Evolutionary conservation across 1,140 invertebrate species (phyloP), one percentile per base, ranked within the genome.

Genomic region (Lepidotrigona ventralis): DNA sequence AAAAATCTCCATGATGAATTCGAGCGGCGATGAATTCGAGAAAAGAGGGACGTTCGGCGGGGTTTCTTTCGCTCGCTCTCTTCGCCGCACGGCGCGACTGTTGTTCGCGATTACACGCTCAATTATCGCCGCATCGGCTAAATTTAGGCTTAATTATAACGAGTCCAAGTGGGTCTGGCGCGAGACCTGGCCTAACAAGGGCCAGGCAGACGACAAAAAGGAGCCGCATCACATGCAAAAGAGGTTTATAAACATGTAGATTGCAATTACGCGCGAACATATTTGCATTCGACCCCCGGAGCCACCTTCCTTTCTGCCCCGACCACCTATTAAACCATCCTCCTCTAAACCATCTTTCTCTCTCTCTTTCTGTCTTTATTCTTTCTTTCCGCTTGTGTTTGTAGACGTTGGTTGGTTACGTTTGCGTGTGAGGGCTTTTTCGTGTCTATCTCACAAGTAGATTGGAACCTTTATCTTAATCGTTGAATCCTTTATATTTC

Each of bases 161-260:
- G 39, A 54, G 82, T 17, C 33, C 46, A 63, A 72, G 76, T 64
- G 71, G 72, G 19, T 46, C 68, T 79, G 79, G 23, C 29, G 46
- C 15, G 56, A 75, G 53, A 53, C 4, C 29, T 51, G 64, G 19
- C 14, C 39, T 73, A 74, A 81, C 79, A 81, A 81, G 71, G 17
- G 81, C 33, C 15, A 39, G 14, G 54, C 5, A 0, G 39, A 66
- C 21, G 23, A 23, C 33, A 76, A 53, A 70, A 74, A 58, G 60
- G 64, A 29, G 79, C 9, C 23, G 51, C 64, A 21, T 56, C 76
- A 74, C 73, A 84, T 87, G 81, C 80, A 86, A 87, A 86, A 54
- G 77, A 81, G 81, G 78, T 87, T 88, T 88, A 83, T 75, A 87
- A 88, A 85, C 83, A 88, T 84, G 87, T 84, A 88, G 85, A 88